Evolutionary conservation across 2,113 vertebrate genomes (phyloP).

Genomic region (Melanerpes formicivorus): DNA sequence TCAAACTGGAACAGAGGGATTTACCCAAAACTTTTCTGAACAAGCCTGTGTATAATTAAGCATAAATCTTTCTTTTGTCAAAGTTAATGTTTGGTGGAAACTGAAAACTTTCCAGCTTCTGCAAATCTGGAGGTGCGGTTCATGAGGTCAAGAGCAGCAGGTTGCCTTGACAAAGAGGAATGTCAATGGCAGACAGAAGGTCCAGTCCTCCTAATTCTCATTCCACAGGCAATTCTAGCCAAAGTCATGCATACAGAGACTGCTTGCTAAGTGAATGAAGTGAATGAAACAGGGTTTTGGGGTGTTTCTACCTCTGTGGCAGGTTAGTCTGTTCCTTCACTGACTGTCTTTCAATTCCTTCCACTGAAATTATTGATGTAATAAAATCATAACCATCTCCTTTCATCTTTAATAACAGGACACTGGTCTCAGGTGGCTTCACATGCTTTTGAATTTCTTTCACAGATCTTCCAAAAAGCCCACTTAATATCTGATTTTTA

Average conservation of each 20-base stretch:
- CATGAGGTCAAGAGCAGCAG: not conserved
- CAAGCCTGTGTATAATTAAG: not conserved
- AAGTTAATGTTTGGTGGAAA: not conserved
- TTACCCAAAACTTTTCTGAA: not conserved
- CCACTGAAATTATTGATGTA: not conserved
- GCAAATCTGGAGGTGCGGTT: not conserved
- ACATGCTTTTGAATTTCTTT: not conserved
- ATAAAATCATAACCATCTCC: not conserved
- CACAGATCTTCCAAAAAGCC: not conserved
- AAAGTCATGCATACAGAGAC: not conserved
- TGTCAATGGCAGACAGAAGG: not conserved
- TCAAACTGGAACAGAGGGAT: not conserved
- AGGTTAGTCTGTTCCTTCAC: not conserved
- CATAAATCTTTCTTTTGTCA: not conserved
- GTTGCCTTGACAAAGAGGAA: not conserved
- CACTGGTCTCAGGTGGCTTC: not conserved
- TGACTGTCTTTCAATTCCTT: not conserved
- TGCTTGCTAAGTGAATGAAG: not conserved
- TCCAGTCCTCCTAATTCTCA: not conserved
- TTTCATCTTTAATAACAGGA: not conserved
- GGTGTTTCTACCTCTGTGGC: fast-evolving
- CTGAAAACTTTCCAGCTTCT: not conserved
- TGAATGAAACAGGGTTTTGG: not conserved
- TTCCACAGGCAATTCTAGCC: not conserved
- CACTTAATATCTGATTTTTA: not conserved